A percentile compares a stretch with the other conserved stretches of the same genome.
These are phyloP conservation scores for Labeo rohita DNA, from an alignment of 2,113 vertebrate genomes.

Conservation along the genomic window DNA sequence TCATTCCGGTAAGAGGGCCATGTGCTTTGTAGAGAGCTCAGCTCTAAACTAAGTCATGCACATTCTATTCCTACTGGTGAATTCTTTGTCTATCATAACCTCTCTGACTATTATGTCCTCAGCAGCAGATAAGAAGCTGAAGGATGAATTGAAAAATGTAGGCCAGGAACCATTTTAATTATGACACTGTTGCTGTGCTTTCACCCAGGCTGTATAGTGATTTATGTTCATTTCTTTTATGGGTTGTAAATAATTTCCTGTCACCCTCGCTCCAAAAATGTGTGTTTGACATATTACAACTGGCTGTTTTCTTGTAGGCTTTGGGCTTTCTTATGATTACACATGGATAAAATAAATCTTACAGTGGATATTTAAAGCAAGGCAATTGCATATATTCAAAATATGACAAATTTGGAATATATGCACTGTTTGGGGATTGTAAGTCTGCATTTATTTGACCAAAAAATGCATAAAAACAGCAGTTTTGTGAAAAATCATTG, in stretches of 20 bases:
- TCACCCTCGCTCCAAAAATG: background rate
- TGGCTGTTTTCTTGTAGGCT: background rate
- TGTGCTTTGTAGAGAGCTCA: background rate
- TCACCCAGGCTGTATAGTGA: background rate
- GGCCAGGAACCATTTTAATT: slow-evolving; percentile 4
- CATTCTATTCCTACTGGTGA: background rate
- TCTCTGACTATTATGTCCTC: slow-evolving; percentile 8
- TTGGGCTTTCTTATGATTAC: background rate
- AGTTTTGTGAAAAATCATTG: no score
- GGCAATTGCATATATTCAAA: background rate
- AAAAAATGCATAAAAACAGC: no score
- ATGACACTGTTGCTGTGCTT: background rate
- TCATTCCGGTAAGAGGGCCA: background rate
- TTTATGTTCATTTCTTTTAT: background rate
- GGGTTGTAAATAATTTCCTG: background rate
- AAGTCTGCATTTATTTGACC: no score
- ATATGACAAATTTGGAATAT: background rate
- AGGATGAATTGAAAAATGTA: slow-evolving; percentile 13
- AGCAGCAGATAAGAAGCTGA: background rate
- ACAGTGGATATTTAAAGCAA: background rate
- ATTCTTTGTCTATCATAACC: background rate
- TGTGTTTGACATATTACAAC: background rate
- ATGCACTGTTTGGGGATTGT: background rate
- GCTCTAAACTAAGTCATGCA: background rate
- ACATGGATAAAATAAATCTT: background rate